A percentile compares a stretch with the other conserved stretches of the same genome.
phyloP scores from a whole-genome alignment of 2,888 invertebrate species.

The Leptarthrus brevirostris region DNA sequence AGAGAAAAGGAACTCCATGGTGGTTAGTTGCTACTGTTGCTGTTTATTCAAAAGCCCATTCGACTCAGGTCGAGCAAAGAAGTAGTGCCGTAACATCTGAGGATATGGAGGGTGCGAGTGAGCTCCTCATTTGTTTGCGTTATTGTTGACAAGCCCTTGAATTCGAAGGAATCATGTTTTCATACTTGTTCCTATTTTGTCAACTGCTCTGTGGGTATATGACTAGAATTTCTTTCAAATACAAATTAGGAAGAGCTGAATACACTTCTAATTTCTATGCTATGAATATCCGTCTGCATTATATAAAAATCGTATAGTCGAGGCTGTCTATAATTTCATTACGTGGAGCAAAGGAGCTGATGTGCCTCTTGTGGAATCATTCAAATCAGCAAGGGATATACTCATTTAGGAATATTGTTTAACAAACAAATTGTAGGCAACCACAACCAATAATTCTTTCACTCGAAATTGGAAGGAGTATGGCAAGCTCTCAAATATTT shows the following conservation, averaged over 20 bases:
- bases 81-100: not conserved
- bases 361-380: no score
- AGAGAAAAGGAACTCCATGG: not conserved
- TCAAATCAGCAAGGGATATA: no score
- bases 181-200: constrained; percentile 28
- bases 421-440: no score
- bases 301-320: no score
- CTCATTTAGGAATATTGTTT: no score
- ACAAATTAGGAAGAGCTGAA: constrained; percentile 41
- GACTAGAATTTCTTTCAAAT: constrained; percentile 30
- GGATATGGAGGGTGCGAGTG: not conserved
- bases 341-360: no score
- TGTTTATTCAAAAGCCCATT: constrained; percentile 22
- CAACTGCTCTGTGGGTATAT: not conserved
- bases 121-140: constrained; percentile 23
- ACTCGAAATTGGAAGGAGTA: no score
- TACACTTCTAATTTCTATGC: constrained; percentile 39
- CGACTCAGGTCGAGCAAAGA: not conserved
- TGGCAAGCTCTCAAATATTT: no score
- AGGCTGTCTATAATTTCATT: no score
- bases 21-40: not conserved
- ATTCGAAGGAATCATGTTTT: constrained; percentile 42
- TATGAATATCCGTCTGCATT: not conserved
- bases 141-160: constrained; percentile 33
- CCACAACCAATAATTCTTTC: no score